A percentile compares a stretch with the other conserved stretches of the same genome.
phyloP scores from a whole-genome alignment of 1,140 invertebrate species.

The Drosophila quadrilineata region DNA sequence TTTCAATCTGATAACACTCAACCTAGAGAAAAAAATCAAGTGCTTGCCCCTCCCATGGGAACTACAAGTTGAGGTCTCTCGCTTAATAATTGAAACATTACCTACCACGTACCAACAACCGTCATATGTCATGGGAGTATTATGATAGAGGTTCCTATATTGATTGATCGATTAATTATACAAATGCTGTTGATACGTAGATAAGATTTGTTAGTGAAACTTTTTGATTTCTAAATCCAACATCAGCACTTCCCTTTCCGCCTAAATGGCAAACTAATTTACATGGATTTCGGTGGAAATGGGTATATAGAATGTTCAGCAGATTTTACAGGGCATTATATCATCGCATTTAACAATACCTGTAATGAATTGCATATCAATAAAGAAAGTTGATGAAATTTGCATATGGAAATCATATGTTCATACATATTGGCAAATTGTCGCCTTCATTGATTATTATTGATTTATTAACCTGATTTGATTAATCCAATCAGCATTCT shows the following conservation, averaged over 20 bases:
- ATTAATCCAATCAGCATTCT: too few species aligned
- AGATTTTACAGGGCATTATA: not conserved
- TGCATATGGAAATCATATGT: conserved; percentile 4
- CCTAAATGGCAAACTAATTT: conserved; percentile 9
- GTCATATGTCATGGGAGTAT: too few species aligned
- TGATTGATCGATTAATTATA: too few species aligned
- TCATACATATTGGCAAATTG: not conserved
- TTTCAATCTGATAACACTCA: not conserved
- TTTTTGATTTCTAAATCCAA: not conserved
- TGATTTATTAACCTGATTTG: too few species aligned
- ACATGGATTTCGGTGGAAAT: not conserved
- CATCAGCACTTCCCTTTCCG: conserved; percentile 33
- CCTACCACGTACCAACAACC: too few species aligned
- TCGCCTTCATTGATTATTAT: too few species aligned
- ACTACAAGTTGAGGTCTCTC: not conserved
- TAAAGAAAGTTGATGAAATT: conserved; percentile 18
- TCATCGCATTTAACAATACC: not conserved
- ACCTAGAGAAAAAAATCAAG: not conserved
- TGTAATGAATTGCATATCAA: not conserved
- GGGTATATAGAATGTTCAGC: not conserved
- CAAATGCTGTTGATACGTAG: too few species aligned
- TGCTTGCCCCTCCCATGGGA: conserved; percentile 23
- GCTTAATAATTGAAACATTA: too few species aligned
- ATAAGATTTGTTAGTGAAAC: conserved; percentile 21
- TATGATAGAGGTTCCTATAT: too few species aligned